Conservation (phyloP, 2,797 vertebrate species). For the Eidolon dupreanum region DNA sequence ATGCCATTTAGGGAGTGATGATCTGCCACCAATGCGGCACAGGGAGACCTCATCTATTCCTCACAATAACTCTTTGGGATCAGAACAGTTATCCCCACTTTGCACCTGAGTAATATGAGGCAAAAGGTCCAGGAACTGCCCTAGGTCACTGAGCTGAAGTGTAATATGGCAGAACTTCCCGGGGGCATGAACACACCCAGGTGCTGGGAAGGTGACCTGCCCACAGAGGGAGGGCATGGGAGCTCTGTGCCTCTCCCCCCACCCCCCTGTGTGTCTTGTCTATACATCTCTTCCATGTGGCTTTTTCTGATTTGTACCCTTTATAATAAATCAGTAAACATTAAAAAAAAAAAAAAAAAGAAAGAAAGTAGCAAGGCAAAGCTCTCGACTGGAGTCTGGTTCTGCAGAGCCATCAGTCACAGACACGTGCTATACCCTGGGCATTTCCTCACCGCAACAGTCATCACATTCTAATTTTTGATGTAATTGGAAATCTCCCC, state of each 20-base stretch:
- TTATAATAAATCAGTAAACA: background rate
- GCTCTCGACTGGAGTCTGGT: background rate
- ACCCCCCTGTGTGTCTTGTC: background rate
- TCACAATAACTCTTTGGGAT: background rate
- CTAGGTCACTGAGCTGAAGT: background rate
- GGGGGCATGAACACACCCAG: too few relatives aligned
- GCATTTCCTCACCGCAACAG: background rate
- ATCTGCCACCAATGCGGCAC: rapidly evolving
- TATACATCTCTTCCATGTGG: background rate
- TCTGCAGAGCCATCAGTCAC: background rate
- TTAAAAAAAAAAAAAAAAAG: too few relatives aligned
- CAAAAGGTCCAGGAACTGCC: background rate
- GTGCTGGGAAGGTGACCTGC: background rate
- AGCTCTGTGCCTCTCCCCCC: too few relatives aligned
- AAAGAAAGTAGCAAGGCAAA: background rate
- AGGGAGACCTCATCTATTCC: rapidly evolving
- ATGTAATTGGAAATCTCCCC: background rate
- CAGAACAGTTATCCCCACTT: background rate
- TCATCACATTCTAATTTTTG: background rate
- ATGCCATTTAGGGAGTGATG: background rate
- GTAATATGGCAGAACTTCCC: too few relatives aligned
- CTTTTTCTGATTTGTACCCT: background rate
- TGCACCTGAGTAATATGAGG: background rate
- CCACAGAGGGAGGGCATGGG: background rate
- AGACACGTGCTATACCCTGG: too few relatives aligned